A percentile compares a stretch with the other conserved stretches of the same genome.
These are phyloP conservation scores for Hippotragus niger DNA, from an alignment of 2,113 vertebrate genomes.

Conservation along the genomic window DNA sequence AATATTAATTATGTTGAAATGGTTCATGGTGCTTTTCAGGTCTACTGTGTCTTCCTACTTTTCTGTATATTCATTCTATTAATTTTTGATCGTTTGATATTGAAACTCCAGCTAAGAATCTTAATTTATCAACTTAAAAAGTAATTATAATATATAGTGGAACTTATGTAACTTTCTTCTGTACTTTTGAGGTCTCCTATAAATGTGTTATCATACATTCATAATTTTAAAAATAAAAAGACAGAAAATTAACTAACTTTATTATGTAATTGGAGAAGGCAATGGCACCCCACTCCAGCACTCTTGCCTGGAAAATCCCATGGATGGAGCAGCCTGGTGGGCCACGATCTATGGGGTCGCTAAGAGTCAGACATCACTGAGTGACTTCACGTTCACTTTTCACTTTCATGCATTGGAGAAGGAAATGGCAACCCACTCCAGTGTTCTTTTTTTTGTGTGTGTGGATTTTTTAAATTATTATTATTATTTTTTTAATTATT, in stretches of 20 bases:
- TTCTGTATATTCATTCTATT: background rate
- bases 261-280: background rate
- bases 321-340: no score
- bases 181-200: background rate
- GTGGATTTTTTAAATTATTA: no score
- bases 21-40: background rate
- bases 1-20: background rate
- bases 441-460: no score
- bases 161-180: background rate
- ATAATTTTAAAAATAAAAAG: background rate
- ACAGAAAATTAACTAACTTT: background rate
- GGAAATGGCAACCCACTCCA: no score
- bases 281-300: no score
- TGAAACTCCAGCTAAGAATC: background rate
- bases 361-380: no score
- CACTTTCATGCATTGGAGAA: no score
- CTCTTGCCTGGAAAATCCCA: no score
- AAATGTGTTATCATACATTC: background rate
- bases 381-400: no score
- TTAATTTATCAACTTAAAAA: background rate
- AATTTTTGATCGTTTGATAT: background rate
- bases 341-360: no score
- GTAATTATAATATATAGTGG: background rate
- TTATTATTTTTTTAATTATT: no score
- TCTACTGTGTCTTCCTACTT: background rate